Base-by-base conservation (phyloP, 2,113 vertebrate genomes). In the Esox niger region DNA sequence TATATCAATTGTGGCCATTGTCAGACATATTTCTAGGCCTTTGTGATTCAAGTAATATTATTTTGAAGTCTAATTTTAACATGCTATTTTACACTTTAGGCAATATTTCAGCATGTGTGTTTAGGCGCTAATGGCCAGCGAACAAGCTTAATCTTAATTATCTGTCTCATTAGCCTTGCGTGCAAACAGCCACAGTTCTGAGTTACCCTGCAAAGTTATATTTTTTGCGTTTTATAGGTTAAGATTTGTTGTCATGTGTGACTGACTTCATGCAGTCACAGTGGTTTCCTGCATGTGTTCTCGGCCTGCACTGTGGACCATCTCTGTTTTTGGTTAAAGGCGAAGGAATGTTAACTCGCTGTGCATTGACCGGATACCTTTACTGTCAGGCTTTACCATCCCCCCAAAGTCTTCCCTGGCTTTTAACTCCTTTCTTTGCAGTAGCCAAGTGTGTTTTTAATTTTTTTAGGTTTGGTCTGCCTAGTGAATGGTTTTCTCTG, bases 311-410 rank as follows among this genome's bases (percentile, higher is more conserved):
- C 84, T 66, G 46, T 81, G 76, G 80, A 81, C 86, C 83, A 71
- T 71, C 64, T 84, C 88, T 89, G 88, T 69, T 88, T 84, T 83
- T 82, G 83, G 84, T 90, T 88, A 90, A 15, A 43, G 63, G 54
- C 66, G 76, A 43, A 17, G 82, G 86, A 88, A 90, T 90, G 84
- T 88, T 74, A 52, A 80, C 80, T 80, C 62, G 55, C 77, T 21
- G 69, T 4, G 2, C 80, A 78, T 74, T 86, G 82, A 86, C 82
- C 84, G 71, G 71, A 75, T 75, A 58, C 62, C 61, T 73, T 75
- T 60, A 64, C 70, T 72, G 70, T 15, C 38, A 17, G 13, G 74
- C 73, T 29, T 68, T 23, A 26, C 66, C 38, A 54, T 31, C 2
- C 30, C 38, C 68, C 65, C 69, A 66, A 52, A 59, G 67, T 76